Conservation (phyloP, 1,140 invertebrate genomes). For the Aphis gossypii region DNA sequence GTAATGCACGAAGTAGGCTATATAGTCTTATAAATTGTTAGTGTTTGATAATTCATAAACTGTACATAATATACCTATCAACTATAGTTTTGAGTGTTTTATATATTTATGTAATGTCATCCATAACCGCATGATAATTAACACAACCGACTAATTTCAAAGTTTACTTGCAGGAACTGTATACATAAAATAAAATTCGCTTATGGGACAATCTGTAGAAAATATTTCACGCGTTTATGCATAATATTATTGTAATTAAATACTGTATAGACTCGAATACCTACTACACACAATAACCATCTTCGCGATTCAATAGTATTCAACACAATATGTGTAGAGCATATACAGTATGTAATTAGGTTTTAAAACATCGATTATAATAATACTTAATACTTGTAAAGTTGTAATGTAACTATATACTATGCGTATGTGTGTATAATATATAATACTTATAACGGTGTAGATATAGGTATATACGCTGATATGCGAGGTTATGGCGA, state of each 20-base stretch:
- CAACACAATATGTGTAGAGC: neutral
- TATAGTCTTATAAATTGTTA: too few relatives aligned
- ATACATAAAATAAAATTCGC: neutral
- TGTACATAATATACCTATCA: too few relatives aligned
- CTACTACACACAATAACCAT: neutral
- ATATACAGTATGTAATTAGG: neutral
- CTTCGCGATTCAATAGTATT: neutral
- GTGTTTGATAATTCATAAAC: too few relatives aligned
- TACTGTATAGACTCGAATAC: neutral
- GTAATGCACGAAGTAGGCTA: too few relatives aligned
- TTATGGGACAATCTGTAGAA: neutral
- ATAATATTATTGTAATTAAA: neutral
- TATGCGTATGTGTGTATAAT: neutral
- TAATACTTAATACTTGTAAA: neutral
- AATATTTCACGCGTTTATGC: neutral
- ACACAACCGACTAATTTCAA: too few relatives aligned
- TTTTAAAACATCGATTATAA: slow-evolving; percentile 10
- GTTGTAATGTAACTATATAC: neutral
- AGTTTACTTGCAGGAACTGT: too few relatives aligned
- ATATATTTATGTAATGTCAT: too few relatives aligned
- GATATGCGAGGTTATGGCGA: neutral
- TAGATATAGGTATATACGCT: neutral
- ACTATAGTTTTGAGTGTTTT: too few relatives aligned
- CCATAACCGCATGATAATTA: too few relatives aligned
- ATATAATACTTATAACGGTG: neutral